Percentiles rank a stretch among this genome's conserved stretches.
Evolutionary conservation across 2,888 invertebrate species (phyloP).

Genomic region (Cryptus armator): DNA sequence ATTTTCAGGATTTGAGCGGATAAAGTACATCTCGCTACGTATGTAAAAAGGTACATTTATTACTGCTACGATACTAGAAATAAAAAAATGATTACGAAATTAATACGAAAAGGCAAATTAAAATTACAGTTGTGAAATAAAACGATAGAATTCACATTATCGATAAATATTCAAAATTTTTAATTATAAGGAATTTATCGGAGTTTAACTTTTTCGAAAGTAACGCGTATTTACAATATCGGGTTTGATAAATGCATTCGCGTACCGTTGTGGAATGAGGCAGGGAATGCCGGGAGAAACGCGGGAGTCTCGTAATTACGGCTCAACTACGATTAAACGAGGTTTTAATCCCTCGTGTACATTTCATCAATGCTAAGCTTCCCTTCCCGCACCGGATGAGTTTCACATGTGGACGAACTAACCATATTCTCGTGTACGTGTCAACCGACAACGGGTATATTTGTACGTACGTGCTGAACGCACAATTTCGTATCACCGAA

Average conservation of each 20-base stretch:
- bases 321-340: slow-evolving; percentile 35
- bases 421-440: background rate
- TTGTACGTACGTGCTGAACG: slow-evolving; percentile 1
- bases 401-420: slow-evolving; percentile 15
- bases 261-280: slow-evolving; percentile 4
- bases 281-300: background rate
- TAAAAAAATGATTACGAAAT: no score
- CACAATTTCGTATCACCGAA: slow-evolving; percentile 20
- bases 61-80: no score
- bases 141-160: background rate
- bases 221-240: background rate
- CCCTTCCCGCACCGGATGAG: background rate
- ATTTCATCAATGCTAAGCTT: slow-evolving; percentile 45
- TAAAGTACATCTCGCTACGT: no score
- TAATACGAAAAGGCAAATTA: no score
- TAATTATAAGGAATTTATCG: background rate
- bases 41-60: no score
- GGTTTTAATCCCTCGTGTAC: slow-evolving; percentile 39
- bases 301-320: slow-evolving; percentile 18
- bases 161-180: background rate
- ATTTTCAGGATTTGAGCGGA: no score
- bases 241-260: slow-evolving; percentile 23
- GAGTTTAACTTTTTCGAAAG: background rate
- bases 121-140: background rate
- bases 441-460: background rate